Conservation (phyloP, 2,888 invertebrate genomes). For the Acholoe squamosa region DNA sequence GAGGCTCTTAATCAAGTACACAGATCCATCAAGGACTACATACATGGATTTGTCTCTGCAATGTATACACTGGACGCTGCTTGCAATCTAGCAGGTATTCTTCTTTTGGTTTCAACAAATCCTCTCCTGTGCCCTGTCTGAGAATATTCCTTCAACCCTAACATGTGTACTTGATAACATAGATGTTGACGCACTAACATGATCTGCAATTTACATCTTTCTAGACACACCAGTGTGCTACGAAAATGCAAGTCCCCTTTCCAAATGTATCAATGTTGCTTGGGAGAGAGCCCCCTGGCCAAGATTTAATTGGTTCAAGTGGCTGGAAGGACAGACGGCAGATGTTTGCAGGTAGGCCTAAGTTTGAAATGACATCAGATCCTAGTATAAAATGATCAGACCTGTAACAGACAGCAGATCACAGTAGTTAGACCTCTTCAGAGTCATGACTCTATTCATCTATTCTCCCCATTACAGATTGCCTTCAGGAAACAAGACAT, state of each 20-base stretch:
- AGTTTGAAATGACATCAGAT: not conserved
- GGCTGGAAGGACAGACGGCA: not conserved
- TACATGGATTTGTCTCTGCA: too few species aligned
- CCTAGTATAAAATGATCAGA: not conserved
- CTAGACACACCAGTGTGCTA: too few species aligned
- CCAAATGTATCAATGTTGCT: too few species aligned
- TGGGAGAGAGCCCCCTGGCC: conserved; percentile 9
- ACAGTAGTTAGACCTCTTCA: not conserved
- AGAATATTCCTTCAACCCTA: too few species aligned
- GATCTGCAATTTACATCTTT: too few species aligned
- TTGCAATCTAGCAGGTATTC: not conserved
- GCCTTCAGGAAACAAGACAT: conserved; percentile 3
- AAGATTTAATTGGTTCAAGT: conserved; percentile 36
- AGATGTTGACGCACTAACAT: too few species aligned
- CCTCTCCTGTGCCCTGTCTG: too few species aligned
- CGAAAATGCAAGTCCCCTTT: too few species aligned
- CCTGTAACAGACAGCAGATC: not conserved
- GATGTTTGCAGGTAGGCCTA: not conserved
- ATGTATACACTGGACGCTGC: not conserved
- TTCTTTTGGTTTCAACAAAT: too few species aligned
- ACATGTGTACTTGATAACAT: too few species aligned
- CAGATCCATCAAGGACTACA: not conserved
- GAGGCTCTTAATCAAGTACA: too few species aligned
- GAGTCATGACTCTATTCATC: not conserved
- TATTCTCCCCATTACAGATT: not conserved